Evolutionary conservation across 2,797 vertebrate genomes (phyloP), one percentile per base, ranked within the genome.

Genomic region (Nothura maculosa): DNA sequence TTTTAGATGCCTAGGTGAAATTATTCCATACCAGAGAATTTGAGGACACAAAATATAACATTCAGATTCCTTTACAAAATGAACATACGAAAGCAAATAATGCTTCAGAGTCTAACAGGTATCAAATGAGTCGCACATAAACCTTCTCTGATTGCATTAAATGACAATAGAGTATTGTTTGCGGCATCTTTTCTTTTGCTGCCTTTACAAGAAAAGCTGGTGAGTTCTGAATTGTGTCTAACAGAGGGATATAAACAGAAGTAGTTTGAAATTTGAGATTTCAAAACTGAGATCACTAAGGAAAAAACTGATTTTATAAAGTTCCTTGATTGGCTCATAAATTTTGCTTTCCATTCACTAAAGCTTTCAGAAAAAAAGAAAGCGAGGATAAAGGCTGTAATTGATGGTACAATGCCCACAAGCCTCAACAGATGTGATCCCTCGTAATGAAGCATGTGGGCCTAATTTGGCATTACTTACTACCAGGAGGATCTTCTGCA

Each of bases 371-470:
- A 89, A 93, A 93, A 54, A 96, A 96, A 97, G 96, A 96, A 96
- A 95, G 78, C 95, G 85, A 94, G 93, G 93, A 96, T 95, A 94
- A 94, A 96, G 90, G 88, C 95, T 91, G 93, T 97, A 97, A 97
- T 97, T 98, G 97, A 97, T 96, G 94, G 87, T 96, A 96, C 93
- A 97, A 97, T 97, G 95, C 96, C 96, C 97, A 97, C 96, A 97
- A 97, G 97, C 97, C 96, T 97, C 97, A 97, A 96, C 98, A 98
- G 98, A 98, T 98, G 97, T 97, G 97, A 97, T 96, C 94, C 88
- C 95, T 96, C 84, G 66, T 98, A 98, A 98, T 98, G 97, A 98
- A 98, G 97, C 97, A 97, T 97, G 96, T 96, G 97, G 98, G 97
- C 93, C 96, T 97, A 97, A 98, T 98, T 98, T 98, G 97, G 97